A percentile compares a stretch with the other conserved stretches of the same genome.
Evolutionary conservation across 2,113 vertebrate species (phyloP).

Genomic region (Phaethon lepturus): DNA sequence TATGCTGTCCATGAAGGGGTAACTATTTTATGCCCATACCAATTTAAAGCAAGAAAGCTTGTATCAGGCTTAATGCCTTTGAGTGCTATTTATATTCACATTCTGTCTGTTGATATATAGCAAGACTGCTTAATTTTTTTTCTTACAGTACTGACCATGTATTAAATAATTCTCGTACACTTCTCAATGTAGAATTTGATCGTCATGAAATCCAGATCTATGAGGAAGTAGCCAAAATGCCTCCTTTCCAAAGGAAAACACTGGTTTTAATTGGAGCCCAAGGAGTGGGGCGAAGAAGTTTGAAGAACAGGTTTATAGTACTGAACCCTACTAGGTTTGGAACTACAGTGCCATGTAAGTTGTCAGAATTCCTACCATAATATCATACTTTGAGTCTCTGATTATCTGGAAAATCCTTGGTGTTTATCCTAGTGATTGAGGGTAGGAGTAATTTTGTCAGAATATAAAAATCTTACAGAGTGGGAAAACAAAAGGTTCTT

Average conservation of each 20-base stretch:
- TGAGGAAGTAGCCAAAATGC: conserved; percentile 97
- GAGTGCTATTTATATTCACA: not conserved
- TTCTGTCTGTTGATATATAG: not conserved
- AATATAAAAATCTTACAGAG: not conserved
- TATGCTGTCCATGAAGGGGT: not conserved
- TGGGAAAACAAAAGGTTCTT: not conserved
- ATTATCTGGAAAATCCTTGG: not conserved
- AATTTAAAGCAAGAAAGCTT: not conserved
- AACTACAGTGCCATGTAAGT: conserved; percentile 98
- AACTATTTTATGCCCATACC: not conserved
- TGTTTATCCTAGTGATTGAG: not conserved
- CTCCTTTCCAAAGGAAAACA: conserved; percentile 97
- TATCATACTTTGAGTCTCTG: not conserved
- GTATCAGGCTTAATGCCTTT: not conserved
- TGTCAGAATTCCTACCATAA: not conserved
- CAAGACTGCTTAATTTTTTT: not conserved
- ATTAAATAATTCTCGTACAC: not conserved
- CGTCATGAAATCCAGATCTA: conserved; percentile 98
- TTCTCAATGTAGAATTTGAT: conserved; percentile 89
- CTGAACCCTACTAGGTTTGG: conserved; percentile 91
- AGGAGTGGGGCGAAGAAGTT: conserved; percentile 94
- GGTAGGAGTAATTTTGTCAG: not conserved
- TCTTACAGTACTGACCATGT: not conserved
- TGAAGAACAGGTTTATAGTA: conserved; percentile 96
- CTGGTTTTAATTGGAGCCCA: conserved; percentile 96